Evolutionary conservation across 2,888 invertebrate species (phyloP).

Genomic region (Acrobasis repandana): DNA sequence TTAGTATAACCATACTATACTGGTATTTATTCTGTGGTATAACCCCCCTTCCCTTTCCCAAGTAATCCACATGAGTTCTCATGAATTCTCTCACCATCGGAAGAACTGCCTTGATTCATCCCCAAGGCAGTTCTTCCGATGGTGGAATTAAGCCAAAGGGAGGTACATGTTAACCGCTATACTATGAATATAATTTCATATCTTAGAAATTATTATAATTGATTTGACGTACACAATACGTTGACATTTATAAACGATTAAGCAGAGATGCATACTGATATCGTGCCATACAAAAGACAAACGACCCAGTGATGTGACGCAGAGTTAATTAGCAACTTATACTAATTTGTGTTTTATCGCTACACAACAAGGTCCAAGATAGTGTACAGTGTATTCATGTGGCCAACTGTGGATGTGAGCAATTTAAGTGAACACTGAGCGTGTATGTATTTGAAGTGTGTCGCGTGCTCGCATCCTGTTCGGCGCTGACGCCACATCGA

Average conservation of each 20-base stretch:
- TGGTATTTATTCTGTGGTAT: too few relatives aligned
- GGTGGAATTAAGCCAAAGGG: background rate
- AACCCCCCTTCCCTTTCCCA: too few relatives aligned
- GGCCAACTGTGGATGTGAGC: constrained; percentile 38
- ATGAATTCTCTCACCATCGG: too few relatives aligned
- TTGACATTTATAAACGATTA: background rate
- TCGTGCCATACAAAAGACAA: constrained; percentile 2
- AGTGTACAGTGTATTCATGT: constrained; percentile 14
- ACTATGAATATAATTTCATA: background rate
- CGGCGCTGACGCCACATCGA: constrained; percentile 71
- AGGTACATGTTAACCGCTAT: background rate
- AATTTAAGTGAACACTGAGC: constrained; percentile 34
- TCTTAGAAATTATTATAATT: background rate
- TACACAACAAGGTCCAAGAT: constrained; percentile 3
- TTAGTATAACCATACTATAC: too few relatives aligned
- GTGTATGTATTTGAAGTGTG: constrained; percentile 50
- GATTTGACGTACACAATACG: background rate
- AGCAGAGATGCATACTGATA: background rate
- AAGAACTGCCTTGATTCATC: too few relatives aligned
- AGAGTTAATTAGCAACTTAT: constrained; percentile 14
- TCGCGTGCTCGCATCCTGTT: constrained; percentile 76
- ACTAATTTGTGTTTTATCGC: constrained; percentile 16
- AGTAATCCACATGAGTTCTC: too few relatives aligned
- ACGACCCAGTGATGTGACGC: constrained; percentile 3
- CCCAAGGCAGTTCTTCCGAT: too few relatives aligned